Evolutionary conservation across 1,140 invertebrate species (phyloP), one percentile per base, ranked within the genome.

Genomic region (Aporrectodea caliginosa): DNA sequence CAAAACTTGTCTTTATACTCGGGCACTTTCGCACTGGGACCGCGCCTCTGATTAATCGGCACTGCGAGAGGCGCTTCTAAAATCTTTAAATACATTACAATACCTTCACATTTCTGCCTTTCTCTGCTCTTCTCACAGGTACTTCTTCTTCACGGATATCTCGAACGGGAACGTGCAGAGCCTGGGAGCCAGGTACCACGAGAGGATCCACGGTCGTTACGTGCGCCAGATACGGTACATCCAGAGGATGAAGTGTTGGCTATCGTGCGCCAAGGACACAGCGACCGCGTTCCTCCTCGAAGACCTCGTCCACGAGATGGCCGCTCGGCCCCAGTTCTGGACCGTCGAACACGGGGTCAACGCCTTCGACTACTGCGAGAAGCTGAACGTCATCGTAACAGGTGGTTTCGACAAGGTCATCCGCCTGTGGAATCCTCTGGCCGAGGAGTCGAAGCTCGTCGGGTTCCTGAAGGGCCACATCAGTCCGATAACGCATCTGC

Each of bases 351-450:
- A 73, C 29, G 78, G 78, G 0, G 78, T 79, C 78, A 79, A 27
- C 1, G 33, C 35, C 72, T 79, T 79, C 27, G 78, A 79, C 33
- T 79, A 73, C 71, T 73, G 78, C 35, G 75, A 76, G 75, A 76
- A 76, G 43, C 29, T 76, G 75, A 76, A 76, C 43, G 33, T 76
- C 43, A 76, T 76, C 75, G 43, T 76, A 6, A 73, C 72, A 2
- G 78, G 78, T 33, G 71, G 78, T 29, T 30, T 14, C 70, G 70
- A 72, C 34, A 79, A 29, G 69, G 22, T 78, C 31, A 78, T 73
- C 31, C 27, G 69, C 69, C 34, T 71, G 70, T 78, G 77, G 34
- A 73, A 78, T 32, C 69, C 77, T 12, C 33, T 71, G 71, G 71
- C 33, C 32, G 69, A 78, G 27, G 32, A 32, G 16, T 1, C 32